Conservation (phyloP, 23 tunicate species). For the Clavelina lepadiformis region DNA sequence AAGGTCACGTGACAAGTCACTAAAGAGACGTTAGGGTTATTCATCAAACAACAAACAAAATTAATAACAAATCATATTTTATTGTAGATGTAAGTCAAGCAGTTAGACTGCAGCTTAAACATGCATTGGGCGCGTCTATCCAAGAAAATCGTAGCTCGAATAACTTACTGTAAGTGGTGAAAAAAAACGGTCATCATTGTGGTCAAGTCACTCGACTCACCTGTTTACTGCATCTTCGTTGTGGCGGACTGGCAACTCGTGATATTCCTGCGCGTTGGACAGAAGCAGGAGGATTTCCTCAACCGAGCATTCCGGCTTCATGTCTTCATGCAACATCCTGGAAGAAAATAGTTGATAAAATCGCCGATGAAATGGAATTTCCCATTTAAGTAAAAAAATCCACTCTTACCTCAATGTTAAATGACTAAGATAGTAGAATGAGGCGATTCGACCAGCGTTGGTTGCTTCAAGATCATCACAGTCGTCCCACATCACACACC, state of each 20-base stretch:
- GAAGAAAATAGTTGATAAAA: no score
- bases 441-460: conserved; percentile 86
- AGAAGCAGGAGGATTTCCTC: conserved; percentile 60
- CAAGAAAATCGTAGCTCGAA: no score
- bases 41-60: no score
- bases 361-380: no score
- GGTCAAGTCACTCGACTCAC: no score
- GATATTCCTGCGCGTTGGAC: conserved; percentile 76
- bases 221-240: conserved; percentile 89
- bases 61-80: no score
- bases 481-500: conserved; percentile 48
- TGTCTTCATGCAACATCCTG: conserved; percentile 78
- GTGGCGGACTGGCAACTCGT: conserved; percentile 91
- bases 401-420: conserved; percentile 65
- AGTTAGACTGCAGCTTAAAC: no score
- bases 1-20: conserved; percentile 47
- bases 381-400: background rate
- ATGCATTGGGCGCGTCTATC: no score
- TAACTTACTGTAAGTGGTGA: no score
- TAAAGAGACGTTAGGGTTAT: no score
- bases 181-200: background rate
- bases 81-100: no score
- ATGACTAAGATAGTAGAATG: conserved; percentile 93
- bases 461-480: conserved; percentile 53
- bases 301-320: conserved; percentile 49